Base-by-base conservation (phyloP, 2,797 vertebrate genomes). In the Eospalax fontanierii region DNA sequence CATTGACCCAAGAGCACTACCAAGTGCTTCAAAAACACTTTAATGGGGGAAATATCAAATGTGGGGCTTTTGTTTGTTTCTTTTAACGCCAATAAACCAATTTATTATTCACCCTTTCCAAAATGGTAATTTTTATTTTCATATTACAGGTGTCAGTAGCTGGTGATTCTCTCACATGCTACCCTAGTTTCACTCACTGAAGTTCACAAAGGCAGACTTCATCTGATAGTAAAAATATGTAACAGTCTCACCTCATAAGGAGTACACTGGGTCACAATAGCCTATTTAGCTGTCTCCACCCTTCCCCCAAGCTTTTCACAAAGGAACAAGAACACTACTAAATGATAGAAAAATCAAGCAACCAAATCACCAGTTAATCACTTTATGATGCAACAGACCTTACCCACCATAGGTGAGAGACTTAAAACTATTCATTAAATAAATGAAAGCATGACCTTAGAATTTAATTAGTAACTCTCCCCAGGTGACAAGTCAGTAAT, bases 291-390 rank as follows among this genome's bases (percentile, higher is more conserved):
- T 97, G 95, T 97, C 97, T 38, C 95, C 30, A 94, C 89, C 28
- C 35, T 33, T 82, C 79, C 8, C 46, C 85, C 63, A 94, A 93
- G 89, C 92, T 84, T 61, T 90, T 93, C 96, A 59, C 0, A 19
- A 78, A 97, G 73, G 76, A 98, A 97, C 96, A 95, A 98, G 0
- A 61, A 96, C 97, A 97, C 87, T 84, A 96, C 94, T 98, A 98
- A 98, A 91, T 98, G 98, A 98, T 88, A 96, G 98, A 98, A 95
- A 98, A 97, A 97, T 96, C 89, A 97, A 95, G 96, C 96, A 98
- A 98, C 98, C 97, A 98, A 98, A 98, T 98, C 98, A 97, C 91
- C 98, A 98, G 98, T 98, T 98, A 98, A 98, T 98, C 98, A 97
- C 94, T 94, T 96, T 22, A 61, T 97, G 97, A 98, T 98, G 97